These are phyloP conservation scores for Drosophila tropicalis DNA, from an alignment of 1,140 invertebrate species.

Conservation along the genomic window DNA sequence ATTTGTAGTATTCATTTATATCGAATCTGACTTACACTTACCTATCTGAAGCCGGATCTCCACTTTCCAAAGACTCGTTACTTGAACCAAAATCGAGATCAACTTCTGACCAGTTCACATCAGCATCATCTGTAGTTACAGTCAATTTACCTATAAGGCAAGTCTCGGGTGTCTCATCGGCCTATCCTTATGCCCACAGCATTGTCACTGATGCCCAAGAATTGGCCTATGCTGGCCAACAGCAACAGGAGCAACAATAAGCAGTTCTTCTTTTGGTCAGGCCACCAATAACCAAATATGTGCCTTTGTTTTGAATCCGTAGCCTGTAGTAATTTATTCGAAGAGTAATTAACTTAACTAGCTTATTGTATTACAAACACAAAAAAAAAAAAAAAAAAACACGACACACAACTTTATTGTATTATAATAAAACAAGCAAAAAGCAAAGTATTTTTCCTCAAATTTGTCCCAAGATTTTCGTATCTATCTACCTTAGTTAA, in stretches of 20 bases:
- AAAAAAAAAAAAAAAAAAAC: background rate
- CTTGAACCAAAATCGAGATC: no score
- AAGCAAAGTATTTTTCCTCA: slow-evolving; percentile 38
- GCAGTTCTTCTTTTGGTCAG: slow-evolving; percentile 10
- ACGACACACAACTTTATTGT: slow-evolving; percentile 43
- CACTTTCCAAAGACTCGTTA: no score
- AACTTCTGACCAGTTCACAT: no score
- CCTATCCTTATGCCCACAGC: slow-evolving; percentile 86
- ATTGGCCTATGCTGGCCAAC: slow-evolving; percentile 61
- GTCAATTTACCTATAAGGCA: no score
- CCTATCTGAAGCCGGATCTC: no score
- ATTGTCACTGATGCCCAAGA: slow-evolving; percentile 85
- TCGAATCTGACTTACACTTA: no score
- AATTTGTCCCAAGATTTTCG: background rate
- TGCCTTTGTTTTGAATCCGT: slow-evolving; percentile 71
- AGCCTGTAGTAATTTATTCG: slow-evolving; percentile 74
- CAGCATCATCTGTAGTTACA: no score
- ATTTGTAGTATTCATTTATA: no score
- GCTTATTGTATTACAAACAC: slow-evolving; percentile 58
- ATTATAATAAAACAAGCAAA: slow-evolving; percentile 62
- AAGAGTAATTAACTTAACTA: slow-evolving; percentile 71
- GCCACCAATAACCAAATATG: slow-evolving; percentile 45
- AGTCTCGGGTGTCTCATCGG: slow-evolving; percentile 72
- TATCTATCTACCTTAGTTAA: slow-evolving; percentile 19
- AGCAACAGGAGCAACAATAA: slow-evolving; percentile 48